phyloP scores from a whole-genome alignment of 1,140 invertebrate species.

The Pseudachorutes palmiensis region DNA sequence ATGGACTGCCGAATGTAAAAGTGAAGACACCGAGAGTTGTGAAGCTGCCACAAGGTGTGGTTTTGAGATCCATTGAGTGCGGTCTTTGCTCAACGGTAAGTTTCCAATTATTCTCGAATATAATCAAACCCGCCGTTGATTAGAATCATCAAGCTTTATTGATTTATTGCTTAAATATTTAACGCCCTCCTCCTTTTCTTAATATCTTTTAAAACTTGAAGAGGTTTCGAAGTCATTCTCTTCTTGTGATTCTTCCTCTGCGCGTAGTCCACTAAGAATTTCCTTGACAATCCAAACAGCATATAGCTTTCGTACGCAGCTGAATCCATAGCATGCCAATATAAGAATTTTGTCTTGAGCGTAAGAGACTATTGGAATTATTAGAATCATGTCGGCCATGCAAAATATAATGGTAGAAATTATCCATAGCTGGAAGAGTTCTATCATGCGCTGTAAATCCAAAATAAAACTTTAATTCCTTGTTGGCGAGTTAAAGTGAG shows the following conservation, averaged over 20 bases:
- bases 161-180: neutral
- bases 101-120: neutral
- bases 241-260: neutral
- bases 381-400: slow-evolving; percentile 29
- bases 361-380: slow-evolving; percentile 28
- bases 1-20: slow-evolving; percentile 24
- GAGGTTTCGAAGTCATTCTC: neutral
- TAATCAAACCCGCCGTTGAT: neutral
- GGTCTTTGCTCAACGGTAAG: slow-evolving; percentile 33
- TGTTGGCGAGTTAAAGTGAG: neutral
- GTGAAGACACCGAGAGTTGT: slow-evolving; percentile 25
- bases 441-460: slow-evolving; percentile 23
- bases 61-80: slow-evolving; percentile 28
- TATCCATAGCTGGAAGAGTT: slow-evolving; percentile 23
- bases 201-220: neutral
- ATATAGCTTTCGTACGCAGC: slow-evolving; percentile 6
- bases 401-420: slow-evolving; percentile 29
- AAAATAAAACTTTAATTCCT: slow-evolving; percentile 8
- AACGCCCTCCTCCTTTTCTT: neutral
- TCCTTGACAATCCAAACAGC: neutral
- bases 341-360: slow-evolving; percentile 4
- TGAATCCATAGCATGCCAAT: neutral
- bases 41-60: slow-evolving; percentile 20
- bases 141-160: neutral
- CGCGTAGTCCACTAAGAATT: neutral